phyloP scores from a whole-genome alignment of 2,113 vertebrate species.

The Psephotus haematonotus region DNA sequence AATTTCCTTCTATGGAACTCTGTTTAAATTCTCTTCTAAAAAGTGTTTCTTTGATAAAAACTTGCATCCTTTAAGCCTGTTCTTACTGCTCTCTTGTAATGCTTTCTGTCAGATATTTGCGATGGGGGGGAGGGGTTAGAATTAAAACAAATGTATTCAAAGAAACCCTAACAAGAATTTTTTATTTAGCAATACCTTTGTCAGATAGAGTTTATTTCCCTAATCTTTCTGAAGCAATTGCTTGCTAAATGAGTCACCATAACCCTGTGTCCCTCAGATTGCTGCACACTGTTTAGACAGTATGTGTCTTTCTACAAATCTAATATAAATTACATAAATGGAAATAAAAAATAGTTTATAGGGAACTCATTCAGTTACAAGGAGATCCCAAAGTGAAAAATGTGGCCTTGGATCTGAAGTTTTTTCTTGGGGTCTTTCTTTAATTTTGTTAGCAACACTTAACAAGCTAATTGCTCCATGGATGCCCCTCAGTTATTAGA shows the following conservation, averaged over 20 bases:
- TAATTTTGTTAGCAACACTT: background rate
- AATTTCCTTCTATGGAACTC: background rate
- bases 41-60: background rate
- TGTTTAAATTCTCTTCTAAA: background rate
- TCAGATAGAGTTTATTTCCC: conserved; percentile 48
- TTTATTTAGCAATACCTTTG: background rate
- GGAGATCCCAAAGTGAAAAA: background rate
- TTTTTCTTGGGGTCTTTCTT: background rate
- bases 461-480: background rate
- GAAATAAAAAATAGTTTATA: conserved; percentile 40
- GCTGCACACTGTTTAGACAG: conserved; percentile 5
- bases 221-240: conserved; percentile 52
- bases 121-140: background rate
- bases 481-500: background rate
- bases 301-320: conserved; percentile 59
- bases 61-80: background rate
- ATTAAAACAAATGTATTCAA: background rate
- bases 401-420: background rate
- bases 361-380: background rate
- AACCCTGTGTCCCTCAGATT: conserved; percentile 10
- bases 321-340: conserved; percentile 51
- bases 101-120: background rate
- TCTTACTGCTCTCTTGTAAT: background rate
- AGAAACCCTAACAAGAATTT: background rate
- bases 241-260: conserved; percentile 56